Evolutionary conservation across 2,888 invertebrate genomes (phyloP).

Genomic region (Nephrotoma guestfalica): DNA sequence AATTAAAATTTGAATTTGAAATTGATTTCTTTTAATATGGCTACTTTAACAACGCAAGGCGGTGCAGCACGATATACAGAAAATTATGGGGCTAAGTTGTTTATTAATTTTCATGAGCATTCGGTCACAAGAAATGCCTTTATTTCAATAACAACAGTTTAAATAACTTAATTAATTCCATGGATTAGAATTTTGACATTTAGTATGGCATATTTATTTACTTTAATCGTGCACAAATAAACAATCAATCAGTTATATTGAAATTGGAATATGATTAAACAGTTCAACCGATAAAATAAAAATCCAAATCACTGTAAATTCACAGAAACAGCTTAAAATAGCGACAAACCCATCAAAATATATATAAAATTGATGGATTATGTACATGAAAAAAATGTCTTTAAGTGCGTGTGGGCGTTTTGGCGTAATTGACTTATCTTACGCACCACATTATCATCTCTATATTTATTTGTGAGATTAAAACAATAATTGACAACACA

Average conservation of each 20-base stretch:
- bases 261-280: not conserved
- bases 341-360: not conserved
- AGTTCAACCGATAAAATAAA: not conserved
- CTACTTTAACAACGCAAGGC: no score
- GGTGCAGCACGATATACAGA: no score
- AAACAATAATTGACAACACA: not conserved
- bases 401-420: not conserved
- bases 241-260: not conserved
- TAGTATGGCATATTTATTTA: no score
- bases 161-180: no score
- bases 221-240: not conserved
- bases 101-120: no score
- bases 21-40: no score
- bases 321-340: not conserved
- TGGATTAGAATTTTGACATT: no score
- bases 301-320: not conserved
- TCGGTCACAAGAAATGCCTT: no score
- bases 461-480: not conserved
- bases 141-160: no score
- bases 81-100: no score
- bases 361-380: not conserved
- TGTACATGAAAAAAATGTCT: not conserved
- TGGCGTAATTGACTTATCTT: not conserved
- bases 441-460: not conserved
- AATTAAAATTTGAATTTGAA: no score